These are phyloP conservation scores for Forbesichthys papilliferus DNA, from an alignment of 2,113 vertebrate species.

Conservation along the genomic window DNA sequence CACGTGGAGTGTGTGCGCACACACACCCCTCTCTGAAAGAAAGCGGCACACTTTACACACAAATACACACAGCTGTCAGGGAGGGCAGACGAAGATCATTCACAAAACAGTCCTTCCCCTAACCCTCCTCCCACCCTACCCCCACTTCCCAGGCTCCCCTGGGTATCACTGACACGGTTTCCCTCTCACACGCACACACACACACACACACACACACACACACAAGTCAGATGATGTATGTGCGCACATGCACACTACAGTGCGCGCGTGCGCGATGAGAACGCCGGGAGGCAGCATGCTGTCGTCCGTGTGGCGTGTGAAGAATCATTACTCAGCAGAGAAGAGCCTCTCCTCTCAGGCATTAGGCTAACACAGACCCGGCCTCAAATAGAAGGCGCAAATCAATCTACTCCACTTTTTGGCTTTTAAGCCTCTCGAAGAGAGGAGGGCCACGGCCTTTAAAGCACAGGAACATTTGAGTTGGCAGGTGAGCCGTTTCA, in stretches of 20 bases:
- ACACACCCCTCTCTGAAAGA: constrained; percentile 44
- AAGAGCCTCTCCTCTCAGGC: constrained; percentile 18
- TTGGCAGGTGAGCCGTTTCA: no score
- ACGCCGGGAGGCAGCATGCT: constrained; percentile 68
- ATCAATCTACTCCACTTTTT: no score
- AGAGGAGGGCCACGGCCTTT: no score
- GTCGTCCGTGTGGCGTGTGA: constrained; percentile 72
- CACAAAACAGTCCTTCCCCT: constrained; percentile 60
- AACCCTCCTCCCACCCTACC: background rate
- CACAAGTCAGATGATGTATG: constrained; percentile 9
- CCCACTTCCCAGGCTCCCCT: constrained; percentile 40
- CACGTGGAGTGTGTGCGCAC: constrained; percentile 55
- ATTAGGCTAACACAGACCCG: no score
- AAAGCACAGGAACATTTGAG: no score
- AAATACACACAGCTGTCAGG: constrained; percentile 76
- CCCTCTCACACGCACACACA: constrained; percentile 40
- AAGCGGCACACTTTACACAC: constrained; percentile 56
- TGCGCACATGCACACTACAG: constrained; percentile 19
- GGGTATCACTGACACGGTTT: constrained; percentile 75
- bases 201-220: constrained; percentile 27
- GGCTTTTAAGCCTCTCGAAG: no score
- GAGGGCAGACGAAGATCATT: constrained; percentile 75
- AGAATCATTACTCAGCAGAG: constrained; percentile 80
- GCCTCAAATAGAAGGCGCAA: constrained; percentile 24
- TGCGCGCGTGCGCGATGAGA: constrained; percentile 15